Conservation (phyloP, 1,140 invertebrate genomes). For the Tetramorium simillimum region DNA sequence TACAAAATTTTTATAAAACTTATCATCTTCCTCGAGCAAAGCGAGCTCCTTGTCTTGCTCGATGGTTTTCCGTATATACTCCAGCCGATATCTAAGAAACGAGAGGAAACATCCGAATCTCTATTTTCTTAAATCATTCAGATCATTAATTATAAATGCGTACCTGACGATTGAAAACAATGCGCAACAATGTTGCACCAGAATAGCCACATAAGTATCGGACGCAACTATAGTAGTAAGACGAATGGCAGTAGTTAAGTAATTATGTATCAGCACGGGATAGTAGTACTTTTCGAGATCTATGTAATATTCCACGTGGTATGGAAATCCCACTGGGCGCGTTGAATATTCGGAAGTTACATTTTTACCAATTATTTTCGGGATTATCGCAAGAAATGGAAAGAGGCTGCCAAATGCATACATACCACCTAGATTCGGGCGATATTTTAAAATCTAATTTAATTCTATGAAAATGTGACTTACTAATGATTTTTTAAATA, state of each 20-base stretch:
- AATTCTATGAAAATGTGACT: not conserved
- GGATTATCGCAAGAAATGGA: not conserved
- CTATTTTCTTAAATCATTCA: not conserved
- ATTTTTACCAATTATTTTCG: not conserved
- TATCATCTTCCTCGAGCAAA: not conserved
- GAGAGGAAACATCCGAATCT: not conserved
- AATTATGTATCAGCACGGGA: conserved; percentile 64
- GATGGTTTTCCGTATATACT: conserved; percentile 3
- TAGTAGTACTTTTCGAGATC: conserved; percentile 68
- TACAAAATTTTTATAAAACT: conserved; percentile 30
- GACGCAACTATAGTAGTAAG: conserved; percentile 62
- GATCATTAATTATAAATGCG: not conserved
- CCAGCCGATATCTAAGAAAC: conserved; percentile 14
- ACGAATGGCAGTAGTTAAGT: conserved; percentile 55
- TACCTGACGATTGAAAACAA: conserved; percentile 70
- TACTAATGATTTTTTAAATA: not conserved
- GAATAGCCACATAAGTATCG: conserved; percentile 60
- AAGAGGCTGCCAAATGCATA: conserved; percentile 29
- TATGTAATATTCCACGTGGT: conserved; percentile 69
- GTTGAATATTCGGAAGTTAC: conserved; percentile 27
- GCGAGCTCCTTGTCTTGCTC: conserved; percentile 25
- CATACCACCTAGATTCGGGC: not conserved
- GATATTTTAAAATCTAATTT: not conserved
- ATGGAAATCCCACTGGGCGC: conserved; percentile 60
- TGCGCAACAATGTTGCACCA: conserved; percentile 67